A percentile compares a stretch with the other conserved stretches of the same genome.
Evolutionary conservation across 2,888 invertebrate genomes (phyloP).

Genomic region (Pelosia muscerda): DNA sequence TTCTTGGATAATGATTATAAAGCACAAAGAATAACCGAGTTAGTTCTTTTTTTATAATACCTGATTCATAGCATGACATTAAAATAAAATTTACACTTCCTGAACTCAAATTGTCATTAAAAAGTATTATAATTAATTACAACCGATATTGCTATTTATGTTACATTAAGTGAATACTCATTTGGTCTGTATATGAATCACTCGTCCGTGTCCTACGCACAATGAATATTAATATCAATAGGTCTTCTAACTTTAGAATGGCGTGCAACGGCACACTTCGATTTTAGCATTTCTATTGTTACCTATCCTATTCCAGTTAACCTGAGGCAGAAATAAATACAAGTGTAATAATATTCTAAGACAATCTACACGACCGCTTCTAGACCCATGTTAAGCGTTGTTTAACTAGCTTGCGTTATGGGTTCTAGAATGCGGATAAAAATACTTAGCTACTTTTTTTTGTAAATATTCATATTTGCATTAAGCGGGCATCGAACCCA

Average conservation of each 20-base stretch:
- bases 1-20: too few species aligned
- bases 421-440: too few species aligned
- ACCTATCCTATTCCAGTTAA: conserved; percentile 16
- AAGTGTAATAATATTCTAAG: too few species aligned
- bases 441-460: too few species aligned
- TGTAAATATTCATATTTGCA: too few species aligned
- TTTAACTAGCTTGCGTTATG: too few species aligned
- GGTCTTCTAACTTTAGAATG: conserved; percentile 32
- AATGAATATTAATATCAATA: conserved; percentile 48
- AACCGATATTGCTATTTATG: not conserved
- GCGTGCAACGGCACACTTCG: conserved; percentile 18
- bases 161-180: not conserved
- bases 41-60: too few species aligned
- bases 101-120: not conserved
- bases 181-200: conserved; percentile 42
- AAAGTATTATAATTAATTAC: not conserved
- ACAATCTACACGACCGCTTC: too few species aligned
- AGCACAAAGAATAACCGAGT: too few species aligned
- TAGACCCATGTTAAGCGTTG: too few species aligned
- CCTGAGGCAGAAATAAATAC: not conserved
- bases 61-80: not conserved
- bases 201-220: conserved; percentile 25
- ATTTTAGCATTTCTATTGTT: conserved; percentile 32
- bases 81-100: not conserved
- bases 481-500: too few species aligned